Evolutionary conservation across 2,113 vertebrate genomes (phyloP).

Genomic region (Alethe castanea): DNA sequence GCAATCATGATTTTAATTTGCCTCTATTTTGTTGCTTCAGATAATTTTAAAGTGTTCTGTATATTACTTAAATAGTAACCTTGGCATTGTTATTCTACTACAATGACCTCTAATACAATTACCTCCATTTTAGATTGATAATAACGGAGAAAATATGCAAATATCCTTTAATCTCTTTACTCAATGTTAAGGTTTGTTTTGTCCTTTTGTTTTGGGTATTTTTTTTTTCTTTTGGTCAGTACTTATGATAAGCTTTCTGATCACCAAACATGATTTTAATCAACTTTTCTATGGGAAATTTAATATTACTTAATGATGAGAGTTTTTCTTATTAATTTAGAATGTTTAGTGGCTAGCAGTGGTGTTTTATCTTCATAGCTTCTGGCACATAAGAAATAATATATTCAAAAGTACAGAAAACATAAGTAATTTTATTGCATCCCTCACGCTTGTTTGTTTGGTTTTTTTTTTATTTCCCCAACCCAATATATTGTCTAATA

Average conservation of each 20-base stretch:
- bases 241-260: neutral
- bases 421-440: neutral
- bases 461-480: neutral
- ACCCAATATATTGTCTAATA: neutral
- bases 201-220: neutral
- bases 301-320: neutral
- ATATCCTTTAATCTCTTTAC: neutral
- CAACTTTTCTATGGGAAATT: neutral
- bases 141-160: slow-evolving; percentile 30
- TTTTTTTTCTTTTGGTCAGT: neutral
- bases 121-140: neutral
- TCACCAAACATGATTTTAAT: neutral
- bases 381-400: neutral
- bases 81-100: slow-evolving; percentile 19
- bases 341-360: neutral
- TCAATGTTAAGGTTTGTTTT: neutral
- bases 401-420: neutral
- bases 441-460: neutral
- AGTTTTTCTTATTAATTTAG: neutral
- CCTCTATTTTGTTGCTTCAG: neutral
- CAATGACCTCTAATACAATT: slow-evolving; percentile 5
- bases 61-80: neutral
- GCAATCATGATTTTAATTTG: slow-evolving; percentile 30
- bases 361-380: neutral
- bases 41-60: neutral